A percentile compares a stretch with the other conserved stretches of the same genome.
Evolutionary conservation across 2,797 vertebrate genomes (phyloP).

Genomic region (Yasuhikotakia modesta): DNA sequence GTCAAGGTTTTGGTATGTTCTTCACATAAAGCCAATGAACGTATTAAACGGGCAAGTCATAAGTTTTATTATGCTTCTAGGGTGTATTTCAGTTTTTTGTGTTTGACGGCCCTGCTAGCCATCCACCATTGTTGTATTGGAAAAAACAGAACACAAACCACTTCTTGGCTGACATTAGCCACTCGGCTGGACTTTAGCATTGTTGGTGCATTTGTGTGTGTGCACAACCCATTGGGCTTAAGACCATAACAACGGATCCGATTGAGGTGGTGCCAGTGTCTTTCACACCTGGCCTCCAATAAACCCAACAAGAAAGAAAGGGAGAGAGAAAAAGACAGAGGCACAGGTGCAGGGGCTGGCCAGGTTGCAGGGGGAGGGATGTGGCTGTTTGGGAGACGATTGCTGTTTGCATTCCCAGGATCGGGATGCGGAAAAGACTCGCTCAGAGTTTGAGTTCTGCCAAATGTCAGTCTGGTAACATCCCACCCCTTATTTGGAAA

Average conservation of each 20-base stretch:
- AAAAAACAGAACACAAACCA: background rate
- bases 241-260: constrained; percentile 59
- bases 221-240: constrained; percentile 65
- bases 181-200: constrained; percentile 57
- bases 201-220: constrained; percentile 23
- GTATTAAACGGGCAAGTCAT: too few species aligned
- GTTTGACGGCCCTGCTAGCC: too few species aligned
- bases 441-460: constrained; percentile 26
- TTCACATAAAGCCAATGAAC: too few species aligned
- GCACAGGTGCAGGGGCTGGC: constrained; percentile 76
- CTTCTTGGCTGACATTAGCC: constrained; percentile 61
- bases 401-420: constrained; percentile 81
- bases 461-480: constrained; percentile 40
- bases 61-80: too few species aligned
- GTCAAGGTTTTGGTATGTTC: too few species aligned
- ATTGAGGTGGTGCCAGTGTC: constrained; percentile 68
- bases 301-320: constrained; percentile 45
- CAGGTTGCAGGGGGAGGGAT: constrained; percentile 65
- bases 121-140: too few species aligned
- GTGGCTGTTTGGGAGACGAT: constrained; percentile 72
- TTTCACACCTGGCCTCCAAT: constrained; percentile 72
- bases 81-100: too few species aligned
- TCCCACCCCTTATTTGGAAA: constrained; percentile 24
- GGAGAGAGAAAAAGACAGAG: constrained; percentile 57
- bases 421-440: constrained; percentile 61